Conservation (phyloP, 2,888 invertebrate species). For the Brenthis ino region DNA sequence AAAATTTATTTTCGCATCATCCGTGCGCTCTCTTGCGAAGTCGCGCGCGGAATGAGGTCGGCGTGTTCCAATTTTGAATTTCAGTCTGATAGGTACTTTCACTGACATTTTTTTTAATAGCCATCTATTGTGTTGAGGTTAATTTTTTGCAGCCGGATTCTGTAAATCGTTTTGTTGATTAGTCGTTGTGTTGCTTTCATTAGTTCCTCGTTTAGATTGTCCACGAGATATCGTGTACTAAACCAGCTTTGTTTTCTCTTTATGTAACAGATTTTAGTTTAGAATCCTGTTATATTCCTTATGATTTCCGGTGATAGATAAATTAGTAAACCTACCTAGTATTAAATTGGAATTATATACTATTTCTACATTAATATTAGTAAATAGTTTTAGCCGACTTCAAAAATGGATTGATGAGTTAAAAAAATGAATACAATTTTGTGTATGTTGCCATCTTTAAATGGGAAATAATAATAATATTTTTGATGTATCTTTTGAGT, state of each 20-base stretch:
- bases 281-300: slow-evolving; percentile 13
- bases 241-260: slow-evolving; percentile 35
- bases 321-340: not conserved
- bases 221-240: slow-evolving; percentile 20
- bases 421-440: too few species aligned
- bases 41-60: slow-evolving; percentile 72
- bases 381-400: too few species aligned
- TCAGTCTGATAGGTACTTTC: slow-evolving; percentile 68
- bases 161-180: slow-evolving; percentile 23
- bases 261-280: slow-evolving; percentile 34
- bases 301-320: slow-evolving; percentile 17
- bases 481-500: too few species aligned
- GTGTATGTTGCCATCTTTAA: too few species aligned
- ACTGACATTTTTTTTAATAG: slow-evolving; percentile 47
- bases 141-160: slow-evolving; percentile 16
- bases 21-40: slow-evolving; percentile 64
- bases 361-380: too few species aligned
- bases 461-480: too few species aligned
- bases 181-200: slow-evolving; percentile 34
- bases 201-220: slow-evolving; percentile 28
- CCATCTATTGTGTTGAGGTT: slow-evolving; percentile 20
- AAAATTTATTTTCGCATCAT: slow-evolving; percentile 67
- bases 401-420: too few species aligned
- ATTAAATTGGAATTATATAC: too few species aligned
- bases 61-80: slow-evolving; percentile 76